These are phyloP conservation scores for Pseudopodoces humilis DNA, from an alignment of 2,113 vertebrate genomes.

Conservation along the genomic window DNA sequence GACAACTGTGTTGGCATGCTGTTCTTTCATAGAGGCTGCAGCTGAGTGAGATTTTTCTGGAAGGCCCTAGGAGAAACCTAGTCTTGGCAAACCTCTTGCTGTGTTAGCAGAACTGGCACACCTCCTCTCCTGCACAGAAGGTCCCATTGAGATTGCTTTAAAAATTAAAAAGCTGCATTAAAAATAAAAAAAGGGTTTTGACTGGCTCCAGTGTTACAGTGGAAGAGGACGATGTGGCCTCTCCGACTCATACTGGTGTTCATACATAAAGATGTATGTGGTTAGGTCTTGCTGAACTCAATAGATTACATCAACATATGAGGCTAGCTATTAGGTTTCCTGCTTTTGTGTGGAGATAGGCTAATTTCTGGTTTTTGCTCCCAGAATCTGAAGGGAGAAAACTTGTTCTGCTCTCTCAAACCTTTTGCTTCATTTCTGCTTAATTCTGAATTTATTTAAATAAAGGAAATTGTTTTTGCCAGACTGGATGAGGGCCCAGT, in stretches of 20 bases:
- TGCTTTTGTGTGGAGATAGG: not conserved
- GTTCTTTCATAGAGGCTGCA: not conserved
- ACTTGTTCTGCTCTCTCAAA: not conserved
- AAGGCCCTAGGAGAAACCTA: not conserved
- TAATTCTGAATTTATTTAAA: not conserved
- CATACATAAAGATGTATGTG: not conserved
- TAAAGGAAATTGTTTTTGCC: not conserved
- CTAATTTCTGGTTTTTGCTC: not conserved
- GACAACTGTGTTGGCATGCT: not conserved
- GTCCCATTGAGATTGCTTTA: not conserved
- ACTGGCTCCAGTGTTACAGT: not conserved
- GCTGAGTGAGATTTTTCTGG: not conserved
- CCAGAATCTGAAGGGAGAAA: not conserved
- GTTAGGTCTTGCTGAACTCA: not conserved
- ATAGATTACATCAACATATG: not conserved
- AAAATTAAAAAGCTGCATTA: slow-evolving; percentile 14
- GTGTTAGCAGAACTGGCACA: not conserved
- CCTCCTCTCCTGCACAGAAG: not conserved
- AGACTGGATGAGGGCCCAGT: not conserved
- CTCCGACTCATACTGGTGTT: not conserved
- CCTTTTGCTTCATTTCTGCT: not conserved
- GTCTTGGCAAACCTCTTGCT: not conserved
- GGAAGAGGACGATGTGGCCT: not conserved
- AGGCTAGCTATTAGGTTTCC: not conserved
- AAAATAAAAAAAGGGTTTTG: slow-evolving; percentile 4